Evolutionary conservation across 2,113 vertebrate genomes (phyloP).

Genomic region (Zosterops borbonicus): DNA sequence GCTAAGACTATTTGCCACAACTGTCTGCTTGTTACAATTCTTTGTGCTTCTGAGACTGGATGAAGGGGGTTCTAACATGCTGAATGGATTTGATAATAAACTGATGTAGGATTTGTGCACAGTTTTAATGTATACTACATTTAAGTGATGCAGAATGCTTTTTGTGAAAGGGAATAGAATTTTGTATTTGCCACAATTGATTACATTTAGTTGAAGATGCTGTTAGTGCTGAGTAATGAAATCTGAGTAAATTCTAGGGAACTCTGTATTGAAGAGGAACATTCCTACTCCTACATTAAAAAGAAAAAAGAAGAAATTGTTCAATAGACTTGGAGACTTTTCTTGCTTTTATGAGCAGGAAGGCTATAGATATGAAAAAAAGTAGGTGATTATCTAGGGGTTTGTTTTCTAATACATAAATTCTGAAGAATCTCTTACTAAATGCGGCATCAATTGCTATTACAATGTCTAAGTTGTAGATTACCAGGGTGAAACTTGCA

Average conservation of each 20-base stretch:
- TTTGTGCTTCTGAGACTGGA: not conserved
- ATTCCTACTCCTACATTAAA: not conserved
- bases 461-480: not conserved
- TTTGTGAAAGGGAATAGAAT: not conserved
- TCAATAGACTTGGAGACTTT: not conserved
- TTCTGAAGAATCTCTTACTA: not conserved
- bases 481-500: not conserved
- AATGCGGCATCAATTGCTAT: not conserved
- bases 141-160: not conserved
- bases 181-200: not conserved
- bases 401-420: not conserved
- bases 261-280: not conserved
- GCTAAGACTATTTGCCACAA: not conserved
- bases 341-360: not conserved
- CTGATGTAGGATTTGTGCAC: not conserved
- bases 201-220: not conserved
- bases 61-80: not conserved
- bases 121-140: not conserved
- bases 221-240: not conserved
- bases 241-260: not conserved
- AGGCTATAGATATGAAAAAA: not conserved
- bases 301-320: not conserved
- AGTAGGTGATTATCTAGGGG: not conserved
- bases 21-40: not conserved
- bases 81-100: not conserved